These are phyloP conservation scores for Discoglossus pictus DNA, from an alignment of 2,797 vertebrate species.

Conservation along the genomic window DNA sequence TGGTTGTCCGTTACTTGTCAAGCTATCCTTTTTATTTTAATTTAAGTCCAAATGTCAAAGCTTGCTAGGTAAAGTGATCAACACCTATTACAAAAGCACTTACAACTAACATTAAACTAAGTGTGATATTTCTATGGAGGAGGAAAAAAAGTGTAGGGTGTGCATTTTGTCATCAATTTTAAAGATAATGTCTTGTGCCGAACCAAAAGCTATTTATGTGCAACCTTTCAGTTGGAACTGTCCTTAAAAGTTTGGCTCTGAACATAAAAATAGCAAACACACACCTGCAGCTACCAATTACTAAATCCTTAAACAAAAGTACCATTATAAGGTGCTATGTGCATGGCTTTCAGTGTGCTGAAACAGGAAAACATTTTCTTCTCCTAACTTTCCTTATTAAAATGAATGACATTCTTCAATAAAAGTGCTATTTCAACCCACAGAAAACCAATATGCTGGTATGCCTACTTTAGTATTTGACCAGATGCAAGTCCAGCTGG, in stretches of 20 bases:
- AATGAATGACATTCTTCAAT: constrained; percentile 35
- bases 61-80: too few relatives aligned
- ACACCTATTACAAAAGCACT: too few relatives aligned
- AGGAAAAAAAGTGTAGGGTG: too few relatives aligned
- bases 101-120: too few relatives aligned
- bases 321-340: constrained; percentile 35
- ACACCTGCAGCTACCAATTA: constrained; percentile 45
- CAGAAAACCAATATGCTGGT: constrained; percentile 45
- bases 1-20: too few relatives aligned
- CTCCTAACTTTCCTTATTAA: constrained; percentile 50
- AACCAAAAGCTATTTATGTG: constrained; percentile 9
- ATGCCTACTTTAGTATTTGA: constrained; percentile 51
- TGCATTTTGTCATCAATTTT: too few relatives aligned
- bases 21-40: too few relatives aligned
- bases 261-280: constrained; percentile 40
- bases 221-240: neutral
- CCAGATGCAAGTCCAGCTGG: constrained; percentile 31
- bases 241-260: neutral
- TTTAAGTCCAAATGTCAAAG: too few relatives aligned
- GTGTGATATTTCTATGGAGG: too few relatives aligned
- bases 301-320: constrained; percentile 42
- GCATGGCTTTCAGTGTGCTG: constrained; percentile 25
- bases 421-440: constrained; percentile 37
- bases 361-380: constrained; percentile 47
- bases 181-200: too few relatives aligned